A percentile compares a stretch with the other conserved stretches of the same genome.
phyloP scores from a whole-genome alignment of 2,797 vertebrate species.

The Megaceryle alcyon region DNA sequence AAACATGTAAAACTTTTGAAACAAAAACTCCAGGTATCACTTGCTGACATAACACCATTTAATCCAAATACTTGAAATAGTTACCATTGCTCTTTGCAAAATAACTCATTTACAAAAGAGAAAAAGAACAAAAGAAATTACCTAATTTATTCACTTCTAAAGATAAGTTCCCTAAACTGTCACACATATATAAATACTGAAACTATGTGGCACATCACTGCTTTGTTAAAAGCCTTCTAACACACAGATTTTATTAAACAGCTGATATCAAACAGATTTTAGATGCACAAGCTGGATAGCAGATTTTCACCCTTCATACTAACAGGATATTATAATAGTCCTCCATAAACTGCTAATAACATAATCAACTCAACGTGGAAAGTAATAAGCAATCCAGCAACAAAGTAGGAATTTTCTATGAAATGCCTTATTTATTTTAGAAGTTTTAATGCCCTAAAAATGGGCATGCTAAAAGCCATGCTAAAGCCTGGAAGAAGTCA shows the following conservation, averaged over 20 bases:
- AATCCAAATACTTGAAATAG: not conserved
- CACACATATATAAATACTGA: not conserved
- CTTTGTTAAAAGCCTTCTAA: not conserved
- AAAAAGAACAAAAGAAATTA: not conserved
- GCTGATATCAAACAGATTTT: not conserved
- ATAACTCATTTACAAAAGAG: not conserved
- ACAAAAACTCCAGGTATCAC: not conserved
- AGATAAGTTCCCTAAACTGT: not conserved
- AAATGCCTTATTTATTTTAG: not conserved
- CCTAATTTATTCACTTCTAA: not conserved
- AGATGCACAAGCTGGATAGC: not conserved
- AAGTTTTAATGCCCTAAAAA: not conserved
- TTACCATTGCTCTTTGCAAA: not conserved
- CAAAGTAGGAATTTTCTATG: not conserved
- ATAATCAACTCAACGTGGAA: not conserved
- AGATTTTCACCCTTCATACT: not conserved
- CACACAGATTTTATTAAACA: not conserved
- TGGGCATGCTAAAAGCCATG: not conserved
- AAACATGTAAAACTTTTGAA: not conserved
- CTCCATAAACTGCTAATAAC: not conserved
- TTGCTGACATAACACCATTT: not conserved
- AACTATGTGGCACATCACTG: not conserved
- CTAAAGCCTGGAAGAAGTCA: no score
- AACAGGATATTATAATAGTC: not conserved
- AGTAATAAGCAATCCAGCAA: not conserved